A percentile compares a stretch with the other conserved stretches of the same genome.
Conservation (phyloP, 2,113 vertebrate genomes). For the Emydura subglobosa region DNA sequence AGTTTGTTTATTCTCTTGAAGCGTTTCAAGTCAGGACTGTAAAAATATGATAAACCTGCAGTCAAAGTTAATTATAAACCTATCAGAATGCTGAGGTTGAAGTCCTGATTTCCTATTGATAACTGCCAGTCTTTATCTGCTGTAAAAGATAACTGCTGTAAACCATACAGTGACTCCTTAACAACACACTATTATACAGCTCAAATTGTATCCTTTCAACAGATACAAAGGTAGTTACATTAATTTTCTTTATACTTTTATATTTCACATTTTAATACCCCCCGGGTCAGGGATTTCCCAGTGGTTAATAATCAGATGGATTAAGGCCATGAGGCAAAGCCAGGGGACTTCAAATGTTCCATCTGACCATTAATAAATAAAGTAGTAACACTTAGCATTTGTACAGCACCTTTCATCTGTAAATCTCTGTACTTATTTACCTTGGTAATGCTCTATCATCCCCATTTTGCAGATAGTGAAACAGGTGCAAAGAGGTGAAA, state of each 20-base stretch:
- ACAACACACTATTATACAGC: neutral
- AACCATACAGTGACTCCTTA: neutral
- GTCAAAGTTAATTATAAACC: neutral
- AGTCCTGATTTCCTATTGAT: neutral
- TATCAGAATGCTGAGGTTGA: neutral
- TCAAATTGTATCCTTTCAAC: fast-evolving
- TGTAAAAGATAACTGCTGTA: neutral
- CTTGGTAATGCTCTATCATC: neutral
- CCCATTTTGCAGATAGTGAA: neutral
- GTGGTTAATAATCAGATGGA: neutral
- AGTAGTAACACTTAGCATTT: neutral
- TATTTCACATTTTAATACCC: neutral
- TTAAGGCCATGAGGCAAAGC: neutral
- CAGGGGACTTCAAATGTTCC: neutral
- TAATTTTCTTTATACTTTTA: neutral
- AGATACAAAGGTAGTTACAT: neutral
- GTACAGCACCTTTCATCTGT: neutral
- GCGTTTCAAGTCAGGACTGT: neutral
- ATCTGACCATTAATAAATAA: neutral
- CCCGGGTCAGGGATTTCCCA: neutral
- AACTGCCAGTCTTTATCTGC: neutral
- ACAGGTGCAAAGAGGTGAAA: neutral
- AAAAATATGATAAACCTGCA: neutral
- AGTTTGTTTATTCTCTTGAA: neutral
- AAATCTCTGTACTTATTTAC: neutral